A percentile compares a stretch with the other conserved stretches of the same genome.
Evolutionary conservation across 2,888 invertebrate species (phyloP).

Genomic region (Himalopsyche tibetana): DNA sequence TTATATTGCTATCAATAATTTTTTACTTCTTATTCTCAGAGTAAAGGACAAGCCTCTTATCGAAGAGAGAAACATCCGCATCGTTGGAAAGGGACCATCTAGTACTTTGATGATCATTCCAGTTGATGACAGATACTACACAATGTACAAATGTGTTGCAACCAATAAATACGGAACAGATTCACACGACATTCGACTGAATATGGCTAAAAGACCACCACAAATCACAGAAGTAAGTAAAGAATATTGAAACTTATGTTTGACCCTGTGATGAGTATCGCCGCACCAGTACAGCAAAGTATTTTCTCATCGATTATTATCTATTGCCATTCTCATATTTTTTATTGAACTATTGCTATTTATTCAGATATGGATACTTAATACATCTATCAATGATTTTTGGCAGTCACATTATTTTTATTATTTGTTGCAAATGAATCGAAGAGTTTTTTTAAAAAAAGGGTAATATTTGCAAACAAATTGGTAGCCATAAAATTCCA

Average conservation of each 20-base stretch:
- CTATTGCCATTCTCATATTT: no score
- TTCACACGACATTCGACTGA: constrained; percentile 82
- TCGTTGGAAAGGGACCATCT: constrained; percentile 82
- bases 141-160: constrained; percentile 88
- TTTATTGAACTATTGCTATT: no score
- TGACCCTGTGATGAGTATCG: no score
- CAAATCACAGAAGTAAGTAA: constrained; percentile 76
- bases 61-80: constrained; percentile 78
- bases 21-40: constrained; percentile 41
- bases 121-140: constrained; percentile 81
- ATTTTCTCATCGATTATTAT: no score
- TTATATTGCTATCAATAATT: background rate
- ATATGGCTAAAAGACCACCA: constrained; percentile 85
- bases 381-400: no score
- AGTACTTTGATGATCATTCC: constrained; percentile 86
- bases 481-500: no score
- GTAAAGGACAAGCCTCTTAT: constrained; percentile 77
- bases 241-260: background rate
- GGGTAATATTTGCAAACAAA: no score
- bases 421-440: no score
- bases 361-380: no score
- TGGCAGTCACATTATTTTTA: no score
- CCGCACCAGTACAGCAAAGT: no score
- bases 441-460: no score
- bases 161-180: constrained; percentile 85